Base-by-base conservation (phyloP, 2,113 vertebrate genomes). In the Pollachius pollachius region DNA sequence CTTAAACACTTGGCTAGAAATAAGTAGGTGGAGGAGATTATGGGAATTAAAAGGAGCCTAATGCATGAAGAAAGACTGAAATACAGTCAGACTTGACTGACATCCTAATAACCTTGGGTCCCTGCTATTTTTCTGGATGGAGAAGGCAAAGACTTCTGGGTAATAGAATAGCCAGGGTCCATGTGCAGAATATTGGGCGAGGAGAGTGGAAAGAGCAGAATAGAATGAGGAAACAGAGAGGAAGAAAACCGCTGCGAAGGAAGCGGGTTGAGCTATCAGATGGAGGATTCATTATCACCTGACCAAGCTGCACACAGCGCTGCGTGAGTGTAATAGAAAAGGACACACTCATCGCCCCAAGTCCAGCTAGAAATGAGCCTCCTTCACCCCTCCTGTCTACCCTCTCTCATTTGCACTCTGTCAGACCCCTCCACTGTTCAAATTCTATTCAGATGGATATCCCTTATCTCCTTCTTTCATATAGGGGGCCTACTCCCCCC, bases 241-340 rank as follows among this genome's bases (percentile, higher is more conserved):
- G 30, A 19, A 52, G 63, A 64, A 18, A 18, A 64, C 18, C 11
- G 52, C 11, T 18, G 16, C 5, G 25, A 15, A 30, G 59, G 60
- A 69, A 81, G 69, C 77, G 84, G 79, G 82, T 75, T 81, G 68
- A 74, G 76, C 83, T 64, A 75, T 79, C 85, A 85, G 83, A 82
- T 83, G 79, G 74, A 78, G 79, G 82, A 87, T 89, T 91, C 87
- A 88, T 89, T 87, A 87, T 84, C 81, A 87, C 76, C 87, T 82
- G 74, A 82, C 79, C 76, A 74, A 87, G 81, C 85, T 81, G 76
- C 77, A 79, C 82, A 81, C 78, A 87, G 81, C 75, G n/a, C 83
- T 17, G 79, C 76, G 81, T 81, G 84, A 90, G 85, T 69, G 81
- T 86, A 90, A 89, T 88, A 80, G 80, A 73, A 83, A 79, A 87